Base-by-base conservation (phyloP, 2,797 vertebrate genomes). In the Schizopygopsis malacanthus region DNA sequence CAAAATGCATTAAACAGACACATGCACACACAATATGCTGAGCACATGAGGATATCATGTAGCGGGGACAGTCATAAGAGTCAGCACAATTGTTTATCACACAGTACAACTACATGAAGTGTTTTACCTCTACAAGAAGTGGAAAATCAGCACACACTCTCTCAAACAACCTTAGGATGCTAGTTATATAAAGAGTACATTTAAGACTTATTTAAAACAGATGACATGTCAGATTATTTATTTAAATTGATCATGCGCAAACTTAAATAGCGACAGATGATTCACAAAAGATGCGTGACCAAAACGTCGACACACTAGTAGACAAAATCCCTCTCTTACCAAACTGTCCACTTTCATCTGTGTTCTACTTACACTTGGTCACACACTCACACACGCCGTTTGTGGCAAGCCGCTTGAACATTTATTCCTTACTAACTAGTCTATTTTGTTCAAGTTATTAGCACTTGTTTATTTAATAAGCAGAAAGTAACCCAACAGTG, bases 1-100 rank as follows among this genome's bases (percentile, higher is more conserved):
- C n/a, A 41, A 77, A 82, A 85, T 61, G 83, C 84, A 77, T 82
- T 37, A 69, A 63, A 83, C 77, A 85, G 56, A 79, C 69, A 89
- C 85, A 89, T 89, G 87, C 89, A 82, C 87, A 86, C 84, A 87
- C 85, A 86, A 85, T 84, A 86, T 90, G 80, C 88, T 87, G 86
- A 91, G 87, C 91, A 76, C 79, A 76, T 77, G 70, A 56, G 45
- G 63, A 65, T 45, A 84, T 78, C 28, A 81, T 79, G 78, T 63
- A 78, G 82, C 65, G 33, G 33, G 33, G 33, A 52, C 76, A 86
- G 52, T 63, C 43, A 63, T 50, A 61, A 76, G 41, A 84, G 67
- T 86, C 85, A 88, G 87, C 85, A 79, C 20, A 72, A 84, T 69
- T 79, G 61, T 56, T 67, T 4, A 65, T 69, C 63, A 78, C 79